Base-by-base conservation (phyloP, 2,888 invertebrate genomes). In the Phytoseiulus persimilis region DNA sequence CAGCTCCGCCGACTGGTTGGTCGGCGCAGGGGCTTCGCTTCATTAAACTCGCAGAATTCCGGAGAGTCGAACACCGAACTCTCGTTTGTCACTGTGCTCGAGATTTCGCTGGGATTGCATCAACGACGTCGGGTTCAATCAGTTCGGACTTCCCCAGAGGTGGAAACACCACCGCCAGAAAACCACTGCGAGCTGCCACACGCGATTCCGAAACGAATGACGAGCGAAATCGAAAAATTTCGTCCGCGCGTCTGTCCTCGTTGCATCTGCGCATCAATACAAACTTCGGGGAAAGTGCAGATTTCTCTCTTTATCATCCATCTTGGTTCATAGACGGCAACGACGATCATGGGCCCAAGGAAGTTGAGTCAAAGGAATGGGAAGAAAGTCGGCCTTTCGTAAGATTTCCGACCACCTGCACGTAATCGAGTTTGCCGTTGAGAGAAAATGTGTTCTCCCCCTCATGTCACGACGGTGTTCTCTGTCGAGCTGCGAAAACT, bases 401-500 rank as follows among this genome's bases (percentile, higher is more conserved):
- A 65, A 65, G 65, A 65, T 65, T 65, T 65, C 18, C 65, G 65
- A 65, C 65, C 65, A 65, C 65, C 65, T 65, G 65, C 65, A 65
- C 65, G 65, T 65, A 65, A 65, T 65, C 65, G 65, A 65, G 65
- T 65, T 65, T 65, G 65, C 65, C 65, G 65, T 65, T 65, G 65
- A 65, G 18, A 6, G 46, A 46, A 46, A 46, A 46, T 11, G 9
- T 11, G 6, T 11, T 46, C 46, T 14, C 14, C 14, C 14, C 6
- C 46, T 14, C 46, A 14, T 46, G 46, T 46, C 46, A 28, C 39
- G 39, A 39, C 39, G 39, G 39, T 39, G 39, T 39, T 39, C 39
- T 39, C 39, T 9, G 9, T 39, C 39, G 9, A 9, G 39, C 39
- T 65, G 65, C 18, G 65, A 65, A 65, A 14, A 14, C 65, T 65